Conservation (phyloP, 2,797 vertebrate genomes). For the Threskiornis aethiopicus region DNA sequence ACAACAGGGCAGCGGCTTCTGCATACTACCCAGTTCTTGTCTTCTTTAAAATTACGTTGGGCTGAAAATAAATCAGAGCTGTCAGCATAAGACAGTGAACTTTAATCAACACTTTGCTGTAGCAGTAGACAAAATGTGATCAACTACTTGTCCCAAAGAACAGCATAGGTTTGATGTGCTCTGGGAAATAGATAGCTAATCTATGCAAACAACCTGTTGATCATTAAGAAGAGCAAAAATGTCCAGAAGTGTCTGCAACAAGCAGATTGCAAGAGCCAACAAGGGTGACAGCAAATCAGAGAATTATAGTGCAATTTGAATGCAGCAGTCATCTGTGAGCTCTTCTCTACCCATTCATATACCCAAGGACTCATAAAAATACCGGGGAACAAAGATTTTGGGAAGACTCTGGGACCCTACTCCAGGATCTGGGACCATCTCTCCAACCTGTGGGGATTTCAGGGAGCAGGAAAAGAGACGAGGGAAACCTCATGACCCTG, state of each 20-base stretch:
- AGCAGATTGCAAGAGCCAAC: background rate
- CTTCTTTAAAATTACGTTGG: background rate
- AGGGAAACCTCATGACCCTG: background rate
- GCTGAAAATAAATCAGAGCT: background rate
- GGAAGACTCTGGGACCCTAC: background rate
- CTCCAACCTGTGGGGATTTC: background rate
- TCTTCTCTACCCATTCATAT: background rate
- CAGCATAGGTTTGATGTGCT: background rate
- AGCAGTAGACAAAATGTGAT: background rate
- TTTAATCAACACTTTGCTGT: rapidly evolving
- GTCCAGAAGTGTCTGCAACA: background rate
- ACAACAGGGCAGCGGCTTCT: background rate
- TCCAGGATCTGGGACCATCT: background rate
- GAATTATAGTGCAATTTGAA: background rate
- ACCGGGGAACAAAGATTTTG: background rate
- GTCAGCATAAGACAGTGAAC: background rate
- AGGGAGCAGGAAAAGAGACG: background rate
- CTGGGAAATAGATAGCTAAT: background rate
- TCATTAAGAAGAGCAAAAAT: background rate
- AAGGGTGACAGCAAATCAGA: background rate
- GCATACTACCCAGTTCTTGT: background rate
- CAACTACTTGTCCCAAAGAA: background rate
- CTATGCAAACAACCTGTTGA: background rate
- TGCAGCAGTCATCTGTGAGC: background rate
- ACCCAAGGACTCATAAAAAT: background rate